These are phyloP conservation scores for Proteles cristata DNA, from an alignment of 2,113 vertebrate genomes.

Conservation along the genomic window DNA sequence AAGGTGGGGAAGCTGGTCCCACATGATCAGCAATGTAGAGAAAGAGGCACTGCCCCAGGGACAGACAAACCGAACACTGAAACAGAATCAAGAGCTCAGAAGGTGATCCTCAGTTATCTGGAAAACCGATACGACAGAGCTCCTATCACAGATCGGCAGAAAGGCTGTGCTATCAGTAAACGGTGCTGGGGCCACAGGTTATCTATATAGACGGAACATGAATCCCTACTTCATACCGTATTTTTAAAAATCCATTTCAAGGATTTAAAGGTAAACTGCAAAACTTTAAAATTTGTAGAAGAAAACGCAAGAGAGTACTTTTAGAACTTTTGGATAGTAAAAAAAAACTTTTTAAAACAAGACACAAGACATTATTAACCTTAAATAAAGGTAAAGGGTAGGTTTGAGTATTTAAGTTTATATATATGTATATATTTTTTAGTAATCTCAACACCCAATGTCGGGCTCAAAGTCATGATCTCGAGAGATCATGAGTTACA, in stretches of 20 bases:
- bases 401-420: neutral
- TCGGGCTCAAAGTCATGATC: neutral
- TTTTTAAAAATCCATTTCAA: neutral
- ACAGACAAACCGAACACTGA: neutral
- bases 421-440: neutral
- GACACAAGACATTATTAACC: neutral
- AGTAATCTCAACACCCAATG: neutral
- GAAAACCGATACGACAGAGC: neutral
- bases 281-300: neutral
- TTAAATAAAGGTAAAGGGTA: conserved; percentile 17
- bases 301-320: neutral
- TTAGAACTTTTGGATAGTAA: neutral
- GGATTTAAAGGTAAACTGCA: conserved; percentile 17
- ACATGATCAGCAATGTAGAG: neutral
- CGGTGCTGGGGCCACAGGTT: neutral
- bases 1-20: neutral
- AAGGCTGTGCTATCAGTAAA: neutral
- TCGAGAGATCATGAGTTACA: neutral
- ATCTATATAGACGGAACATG: neutral
- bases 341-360: neutral
- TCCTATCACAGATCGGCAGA: neutral
- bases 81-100: neutral
- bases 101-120: neutral
- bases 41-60: neutral
- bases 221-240: neutral